Percentiles rank a stretch among this genome's conserved stretches.
Conservation (phyloP, 2,888 invertebrate species). For the Phymatocera aterrima region DNA sequence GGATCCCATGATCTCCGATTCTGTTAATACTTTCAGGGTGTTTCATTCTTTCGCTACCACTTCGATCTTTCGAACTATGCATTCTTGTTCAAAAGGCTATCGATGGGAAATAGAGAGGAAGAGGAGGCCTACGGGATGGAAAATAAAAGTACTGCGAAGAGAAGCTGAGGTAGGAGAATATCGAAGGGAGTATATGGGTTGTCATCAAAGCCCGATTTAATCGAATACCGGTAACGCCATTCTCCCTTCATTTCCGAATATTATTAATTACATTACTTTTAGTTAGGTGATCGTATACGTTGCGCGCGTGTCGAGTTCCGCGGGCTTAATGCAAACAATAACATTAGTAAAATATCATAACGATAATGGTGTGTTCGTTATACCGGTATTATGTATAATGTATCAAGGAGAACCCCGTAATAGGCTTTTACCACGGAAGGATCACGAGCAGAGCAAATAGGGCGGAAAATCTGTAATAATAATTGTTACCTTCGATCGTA, state of each 20-base stretch:
- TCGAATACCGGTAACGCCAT: neutral
- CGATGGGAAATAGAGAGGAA: no score
- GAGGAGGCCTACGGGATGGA: no score
- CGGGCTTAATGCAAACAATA: conserved; percentile 37
- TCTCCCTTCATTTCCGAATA: neutral
- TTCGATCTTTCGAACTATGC: no score
- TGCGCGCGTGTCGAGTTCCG: neutral
- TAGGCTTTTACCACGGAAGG: conserved; percentile 31
- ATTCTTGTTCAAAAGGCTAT: no score
- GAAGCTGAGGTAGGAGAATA: neutral
- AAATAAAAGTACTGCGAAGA: neutral
- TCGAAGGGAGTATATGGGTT: no score
- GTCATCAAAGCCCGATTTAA: neutral
- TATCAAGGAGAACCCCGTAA: neutral
- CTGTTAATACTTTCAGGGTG: no score
- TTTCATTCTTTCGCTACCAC: no score
- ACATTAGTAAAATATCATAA: conserved; percentile 40
- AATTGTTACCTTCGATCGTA: neutral
- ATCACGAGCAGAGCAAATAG: conserved; percentile 16
- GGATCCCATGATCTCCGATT: no score
- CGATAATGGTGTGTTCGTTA: conserved; percentile 21
- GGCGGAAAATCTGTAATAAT: conserved; percentile 26
- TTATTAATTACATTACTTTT: conserved; percentile 38
- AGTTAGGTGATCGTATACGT: neutral
- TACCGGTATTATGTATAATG: neutral